Evolutionary conservation across 2,797 vertebrate genomes (phyloP), one percentile per base, ranked within the genome.

Genomic region (Alosa sapidissima): DNA sequence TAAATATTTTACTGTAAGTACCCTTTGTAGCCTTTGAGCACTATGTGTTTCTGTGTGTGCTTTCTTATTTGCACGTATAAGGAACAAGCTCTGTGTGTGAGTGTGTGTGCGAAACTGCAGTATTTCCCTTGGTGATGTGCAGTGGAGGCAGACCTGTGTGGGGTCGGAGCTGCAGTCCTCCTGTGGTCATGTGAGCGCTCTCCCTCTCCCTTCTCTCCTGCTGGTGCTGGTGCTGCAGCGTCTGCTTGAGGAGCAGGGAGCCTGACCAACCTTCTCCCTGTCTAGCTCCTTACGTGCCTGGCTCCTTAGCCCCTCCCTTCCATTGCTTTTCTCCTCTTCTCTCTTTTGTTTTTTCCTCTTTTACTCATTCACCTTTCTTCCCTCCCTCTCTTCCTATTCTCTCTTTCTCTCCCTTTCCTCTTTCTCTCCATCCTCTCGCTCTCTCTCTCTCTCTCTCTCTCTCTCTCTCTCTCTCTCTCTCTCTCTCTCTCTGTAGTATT

Each of bases 361-460:
- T 41, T 33, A 36, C 68, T 36, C 5, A 16, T 41, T 75, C 36
- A 36, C 36, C 28, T 33, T 36, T 72, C 28, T 75, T 75, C 11
- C 5, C 33, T 16, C n/a, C 84, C 81, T 60, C 45, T 84, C 72
- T 58, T 62, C 81, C 58, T 19, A 84, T 81, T 49, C 81, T 75
- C 3, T 54, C 0, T 81, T 68, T 45, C 68, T 49, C 13, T 36
- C 16, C 33, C 33, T 16, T 1, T 41, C 6, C 33, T 78, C 28
- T 33, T 2, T 72, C 65, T 62, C 24, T 5, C 21, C n/a, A n/a
- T n/a, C n/a, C n/a, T n/a, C n/a, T n/a, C n/a, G n/a, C n/a, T n/a
- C n/a, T n/a, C 72, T 33, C 28, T 33, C 2, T 72, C 65, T 62
- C 24, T 5, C 8, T 54, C 2, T 10, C 52, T 41, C 41, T 41